Percentiles rank a stretch among this genome's conserved stretches.
phyloP scores from a whole-genome alignment of 2,113 vertebrate genomes.

The Pampusana beccarii region DNA sequence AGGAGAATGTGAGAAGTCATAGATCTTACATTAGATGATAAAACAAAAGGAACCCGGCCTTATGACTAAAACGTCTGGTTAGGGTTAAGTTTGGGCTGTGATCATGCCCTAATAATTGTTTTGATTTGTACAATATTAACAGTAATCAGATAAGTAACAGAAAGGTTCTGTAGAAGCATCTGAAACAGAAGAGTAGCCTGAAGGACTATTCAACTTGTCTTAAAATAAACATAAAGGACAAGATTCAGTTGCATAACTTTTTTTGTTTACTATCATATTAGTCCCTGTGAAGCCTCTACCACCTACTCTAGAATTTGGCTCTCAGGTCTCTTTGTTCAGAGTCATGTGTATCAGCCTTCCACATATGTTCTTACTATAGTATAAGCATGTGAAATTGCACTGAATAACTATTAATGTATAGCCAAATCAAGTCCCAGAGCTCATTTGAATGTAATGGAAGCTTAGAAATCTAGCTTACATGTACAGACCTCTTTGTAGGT shows the following conservation, averaged over 20 bases:
- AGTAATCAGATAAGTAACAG: not conserved
- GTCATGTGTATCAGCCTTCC: not conserved
- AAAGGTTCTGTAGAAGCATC: not conserved
- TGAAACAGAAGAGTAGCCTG: fast-evolving
- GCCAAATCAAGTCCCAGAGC: not conserved
- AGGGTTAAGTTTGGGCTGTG: not conserved
- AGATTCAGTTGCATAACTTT: not conserved
- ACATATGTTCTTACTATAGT: not conserved
- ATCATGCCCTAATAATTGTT: not conserved
- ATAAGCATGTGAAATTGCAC: not conserved
- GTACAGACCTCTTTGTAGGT: not conserved
- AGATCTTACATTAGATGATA: not conserved
- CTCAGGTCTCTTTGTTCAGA: not conserved
- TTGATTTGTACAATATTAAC: not conserved
- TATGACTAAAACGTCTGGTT: not conserved
- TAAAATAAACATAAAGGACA: not conserved
- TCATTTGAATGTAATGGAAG: not conserved
- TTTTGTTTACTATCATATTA: not conserved
- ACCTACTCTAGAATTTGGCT: not conserved
- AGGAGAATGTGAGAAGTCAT: not conserved
- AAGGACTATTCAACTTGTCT: not conserved
- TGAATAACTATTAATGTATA: not conserved
- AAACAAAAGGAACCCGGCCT: not conserved
- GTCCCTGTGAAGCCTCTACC: not conserved
- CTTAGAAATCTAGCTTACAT: not conserved